Percentiles rank a stretch among this genome's conserved stretches.
phyloP scores from a whole-genome alignment of 2,888 invertebrate species.

The Apamea anceps region DNA sequence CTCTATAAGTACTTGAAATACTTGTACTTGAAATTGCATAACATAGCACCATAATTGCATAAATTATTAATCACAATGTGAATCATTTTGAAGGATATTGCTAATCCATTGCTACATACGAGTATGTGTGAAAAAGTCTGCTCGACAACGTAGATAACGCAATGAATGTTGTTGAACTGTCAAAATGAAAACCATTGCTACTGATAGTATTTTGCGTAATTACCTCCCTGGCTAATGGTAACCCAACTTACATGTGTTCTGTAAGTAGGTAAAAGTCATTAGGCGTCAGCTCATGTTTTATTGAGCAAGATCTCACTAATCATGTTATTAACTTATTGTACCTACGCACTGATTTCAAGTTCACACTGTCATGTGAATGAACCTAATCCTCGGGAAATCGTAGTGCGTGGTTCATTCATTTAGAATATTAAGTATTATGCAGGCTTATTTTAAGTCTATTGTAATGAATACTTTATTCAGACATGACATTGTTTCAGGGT shows the following conservation, averaged over 20 bases:
- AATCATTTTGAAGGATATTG: no score
- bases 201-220: no score
- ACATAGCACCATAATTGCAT: no score
- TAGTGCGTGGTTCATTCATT: constrained; percentile 32
- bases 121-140: no score
- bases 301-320: constrained; percentile 48
- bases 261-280: constrained; percentile 24
- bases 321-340: constrained; percentile 37
- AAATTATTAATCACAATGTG: no score
- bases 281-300: constrained; percentile 19
- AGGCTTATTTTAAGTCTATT: constrained; percentile 23
- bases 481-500: constrained; percentile 20
- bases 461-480: constrained; percentile 22
- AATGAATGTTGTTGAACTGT: no score
- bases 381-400: constrained; percentile 27
- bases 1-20: background rate
- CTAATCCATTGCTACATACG: no score
- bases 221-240: background rate
- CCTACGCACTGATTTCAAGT: constrained; percentile 41
- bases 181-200: no score
- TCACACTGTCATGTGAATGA: constrained; percentile 35
- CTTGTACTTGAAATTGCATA: background rate
- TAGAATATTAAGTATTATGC: constrained; percentile 17
- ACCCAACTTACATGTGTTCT: background rate
- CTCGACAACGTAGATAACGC: no score